These are phyloP conservation scores for Orchesella flavescens DNA, from an alignment of 2,888 invertebrate species.

Conservation along the genomic window DNA sequence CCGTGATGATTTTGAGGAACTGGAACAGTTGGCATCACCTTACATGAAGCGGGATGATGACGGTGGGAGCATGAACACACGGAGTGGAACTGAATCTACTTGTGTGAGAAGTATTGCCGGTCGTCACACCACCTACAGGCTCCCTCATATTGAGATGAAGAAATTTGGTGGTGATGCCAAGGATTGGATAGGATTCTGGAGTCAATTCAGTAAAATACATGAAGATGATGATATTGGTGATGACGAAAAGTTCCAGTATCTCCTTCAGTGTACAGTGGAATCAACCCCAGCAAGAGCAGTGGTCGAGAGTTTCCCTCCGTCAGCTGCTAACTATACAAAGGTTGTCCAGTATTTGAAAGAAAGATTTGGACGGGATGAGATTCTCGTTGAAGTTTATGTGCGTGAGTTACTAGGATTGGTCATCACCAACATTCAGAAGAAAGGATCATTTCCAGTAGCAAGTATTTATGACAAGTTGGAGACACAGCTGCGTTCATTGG, in stretches of 20 bases:
- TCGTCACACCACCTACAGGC: conserved; percentile 5
- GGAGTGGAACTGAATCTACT: not conserved
- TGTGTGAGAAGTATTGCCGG: not conserved
- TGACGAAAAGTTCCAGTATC: conserved; percentile 67
- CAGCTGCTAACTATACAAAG: conserved; percentile 71
- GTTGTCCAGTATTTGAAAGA: conserved; percentile 47
- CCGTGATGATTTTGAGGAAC: not conserved
- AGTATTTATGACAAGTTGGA: conserved; percentile 48
- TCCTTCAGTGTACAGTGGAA: conserved; percentile 64
- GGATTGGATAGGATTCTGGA: conserved; percentile 72
- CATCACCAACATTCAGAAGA: conserved; percentile 41
- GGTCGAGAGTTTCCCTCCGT: conserved; percentile 64
- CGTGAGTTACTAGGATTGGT: conserved; percentile 72
- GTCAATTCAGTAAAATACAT: conserved; percentile 71
- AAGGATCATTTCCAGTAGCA: not conserved
- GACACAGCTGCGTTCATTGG: conserved; percentile 49
- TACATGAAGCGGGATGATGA: no score
- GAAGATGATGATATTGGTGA: conserved; percentile 59
- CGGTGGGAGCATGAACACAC: no score
- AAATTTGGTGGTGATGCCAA: conserved; percentile 70
- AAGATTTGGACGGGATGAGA: conserved; percentile 66
- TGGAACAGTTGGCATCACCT: not conserved
- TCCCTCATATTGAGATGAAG: conserved; percentile 68
- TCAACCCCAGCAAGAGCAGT: conserved; percentile 68
- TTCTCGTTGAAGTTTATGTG: conserved; percentile 72